Base-by-base conservation (phyloP, 2,888 invertebrate species). In the Epirrita christyi region DNA sequence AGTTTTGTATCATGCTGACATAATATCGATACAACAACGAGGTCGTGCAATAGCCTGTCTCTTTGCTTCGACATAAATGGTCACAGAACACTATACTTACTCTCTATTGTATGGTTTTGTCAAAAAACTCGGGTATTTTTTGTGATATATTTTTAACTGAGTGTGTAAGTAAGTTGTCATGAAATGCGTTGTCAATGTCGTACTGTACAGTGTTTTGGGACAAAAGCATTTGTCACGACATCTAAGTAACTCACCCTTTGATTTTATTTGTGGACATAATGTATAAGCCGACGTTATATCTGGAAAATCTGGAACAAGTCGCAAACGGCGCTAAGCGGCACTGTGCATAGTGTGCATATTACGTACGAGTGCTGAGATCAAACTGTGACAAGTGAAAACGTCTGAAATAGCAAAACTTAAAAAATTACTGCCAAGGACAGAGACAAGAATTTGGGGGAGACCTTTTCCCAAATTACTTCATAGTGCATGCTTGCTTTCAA, bases 251-350 rank as follows among this genome's bases (percentile, higher is more conserved):
- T 86, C 85, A 87, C 87, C 87, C 83, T 53, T 86, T 84, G 45
- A 86, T 81, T 75, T 83, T 76, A 64, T 80, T 81, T 65, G 81
- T 84, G 69, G 84, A 78, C 73, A 79, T 78, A 56, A 11, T 38
- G 47, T 83, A 75, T 67, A 83, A 83, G 76, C 76, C 80, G 75
- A 88, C 70, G 74, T 63, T 66, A 76, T 78, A 86, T 82, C 86
- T 86, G 86, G 69, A 86, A 74, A 77, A 85, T 83, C 86, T 88
- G 87, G 67, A 87, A 88, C 84, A 86, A 80, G 72, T 78, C 76
- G 82, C 77, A 82, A 75, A 74, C 58, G 74, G 72, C 62, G 61
- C 73, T 73, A 66, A 69, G 63, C 66, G 66, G 45, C 66, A 58
- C 68, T 65, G 63, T 63, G 58, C 59, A 38, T 14, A 21, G 21